These are phyloP conservation scores for Paguma larvata DNA, from an alignment of 2,797 vertebrate genomes.

Conservation along the genomic window DNA sequence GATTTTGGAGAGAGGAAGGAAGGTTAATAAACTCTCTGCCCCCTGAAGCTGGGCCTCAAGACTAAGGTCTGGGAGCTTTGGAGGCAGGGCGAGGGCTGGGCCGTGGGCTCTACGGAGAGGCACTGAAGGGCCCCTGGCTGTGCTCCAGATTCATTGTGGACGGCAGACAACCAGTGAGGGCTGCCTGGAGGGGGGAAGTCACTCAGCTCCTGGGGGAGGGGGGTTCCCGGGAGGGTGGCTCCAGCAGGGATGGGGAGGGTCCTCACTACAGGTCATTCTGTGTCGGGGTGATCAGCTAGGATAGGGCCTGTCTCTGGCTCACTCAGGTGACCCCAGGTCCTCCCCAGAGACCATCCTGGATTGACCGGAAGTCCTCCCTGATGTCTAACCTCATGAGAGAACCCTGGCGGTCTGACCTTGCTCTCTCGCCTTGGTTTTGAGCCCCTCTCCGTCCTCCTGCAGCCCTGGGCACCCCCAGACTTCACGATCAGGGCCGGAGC, in stretches of 20 bases:
- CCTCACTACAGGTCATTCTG: background rate
- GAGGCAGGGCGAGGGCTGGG: background rate
- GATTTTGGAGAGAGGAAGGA: background rate
- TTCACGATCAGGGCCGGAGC: background rate
- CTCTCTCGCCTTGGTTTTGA: background rate
- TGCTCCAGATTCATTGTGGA: background rate
- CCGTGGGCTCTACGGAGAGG: background rate
- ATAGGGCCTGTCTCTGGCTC: no score
- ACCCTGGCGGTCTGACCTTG: background rate
- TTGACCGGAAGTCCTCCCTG: background rate
- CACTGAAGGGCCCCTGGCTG: background rate
- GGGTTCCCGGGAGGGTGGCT: background rate
- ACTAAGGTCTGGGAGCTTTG: background rate
- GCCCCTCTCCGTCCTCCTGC: background rate
- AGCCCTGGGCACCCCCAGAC: background rate
- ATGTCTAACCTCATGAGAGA: background rate
- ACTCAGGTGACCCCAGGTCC: background rate
- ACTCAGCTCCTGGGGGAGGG: background rate
- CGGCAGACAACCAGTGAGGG: background rate
- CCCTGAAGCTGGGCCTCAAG: background rate
- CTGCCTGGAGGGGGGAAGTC: background rate
- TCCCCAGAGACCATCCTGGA: background rate
- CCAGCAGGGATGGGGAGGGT: background rate
- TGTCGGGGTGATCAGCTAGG: background rate
- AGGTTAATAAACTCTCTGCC: background rate